A percentile compares a stretch with the other conserved stretches of the same genome.
Evolutionary conservation across 2,888 invertebrate genomes (phyloP).

Genomic region (Galerucella nymphaeae): DNA sequence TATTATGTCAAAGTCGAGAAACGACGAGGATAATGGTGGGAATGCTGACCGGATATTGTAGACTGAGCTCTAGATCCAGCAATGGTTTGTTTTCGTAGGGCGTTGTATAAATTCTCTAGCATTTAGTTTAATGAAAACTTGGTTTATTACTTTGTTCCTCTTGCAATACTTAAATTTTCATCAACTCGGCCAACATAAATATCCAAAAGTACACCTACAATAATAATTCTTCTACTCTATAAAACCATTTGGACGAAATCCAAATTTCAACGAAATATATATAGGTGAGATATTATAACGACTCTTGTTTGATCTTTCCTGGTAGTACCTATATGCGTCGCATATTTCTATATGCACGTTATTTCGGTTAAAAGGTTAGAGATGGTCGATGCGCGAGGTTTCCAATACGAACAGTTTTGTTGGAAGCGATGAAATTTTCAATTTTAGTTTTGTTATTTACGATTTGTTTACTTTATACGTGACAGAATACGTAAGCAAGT

Average conservation of each 20-base stretch:
- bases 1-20: too few relatives aligned
- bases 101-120: too few relatives aligned
- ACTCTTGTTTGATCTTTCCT: slow-evolving; percentile 11
- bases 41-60: too few relatives aligned
- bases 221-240: not conserved
- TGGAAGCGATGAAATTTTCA: not conserved
- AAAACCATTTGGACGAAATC: slow-evolving; percentile 10
- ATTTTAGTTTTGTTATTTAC: not conserved
- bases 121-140: too few relatives aligned
- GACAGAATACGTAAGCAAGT: not conserved
- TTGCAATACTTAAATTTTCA: not conserved
- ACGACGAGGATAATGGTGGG: too few relatives aligned
- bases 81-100: too few relatives aligned
- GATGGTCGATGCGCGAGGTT: too few relatives aligned
- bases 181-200: not conserved
- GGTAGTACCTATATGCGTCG: not conserved
- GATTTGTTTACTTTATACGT: not conserved
- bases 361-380: too few relatives aligned
- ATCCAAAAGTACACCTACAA: not conserved
- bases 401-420: not conserved
- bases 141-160: too few relatives aligned
- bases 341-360: slow-evolving; percentile 2
- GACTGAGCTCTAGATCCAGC: too few relatives aligned
- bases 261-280: slow-evolving; percentile 13
- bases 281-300: slow-evolving; percentile 8